These are phyloP conservation scores for Philypnodon macrostomus DNA, from an alignment of 2,797 vertebrate genomes.

Conservation along the genomic window DNA sequence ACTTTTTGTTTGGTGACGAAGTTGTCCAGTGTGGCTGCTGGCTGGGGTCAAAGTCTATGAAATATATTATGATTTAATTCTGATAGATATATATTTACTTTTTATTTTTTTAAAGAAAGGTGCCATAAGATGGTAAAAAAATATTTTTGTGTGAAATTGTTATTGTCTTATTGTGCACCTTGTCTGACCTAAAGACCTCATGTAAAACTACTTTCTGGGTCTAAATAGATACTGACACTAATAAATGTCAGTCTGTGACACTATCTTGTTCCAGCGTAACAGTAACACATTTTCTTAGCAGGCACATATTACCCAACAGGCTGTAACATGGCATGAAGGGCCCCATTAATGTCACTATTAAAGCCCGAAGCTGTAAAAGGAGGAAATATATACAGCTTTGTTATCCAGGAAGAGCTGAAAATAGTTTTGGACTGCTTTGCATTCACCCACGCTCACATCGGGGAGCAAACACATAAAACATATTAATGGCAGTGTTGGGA, in stretches of 20 bases:
- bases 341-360: conserved; percentile 21
- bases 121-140: not conserved
- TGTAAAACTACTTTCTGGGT: no score
- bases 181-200: no score
- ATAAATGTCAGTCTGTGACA: not conserved
- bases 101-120: no score
- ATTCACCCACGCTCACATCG: not conserved
- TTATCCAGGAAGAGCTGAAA: conserved; percentile 8
- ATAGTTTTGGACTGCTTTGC: conserved; percentile 3
- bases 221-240: not conserved
- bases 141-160: not conserved
- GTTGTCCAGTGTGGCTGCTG: no score
- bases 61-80: no score
- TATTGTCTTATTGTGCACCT: no score
- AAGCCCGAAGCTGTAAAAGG: conserved; percentile 16
- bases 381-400: conserved; percentile 6
- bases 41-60: no score
- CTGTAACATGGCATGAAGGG: conserved; percentile 22
- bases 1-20: no score
- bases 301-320: conserved; percentile 12
- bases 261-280: not conserved
- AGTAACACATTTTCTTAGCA: not conserved
- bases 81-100: no score
- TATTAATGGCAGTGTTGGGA: not conserved
- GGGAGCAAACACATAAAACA: not conserved